Conservation (phyloP, 1,140 invertebrate genomes). For the Ditylenchus dipsaci region DNA sequence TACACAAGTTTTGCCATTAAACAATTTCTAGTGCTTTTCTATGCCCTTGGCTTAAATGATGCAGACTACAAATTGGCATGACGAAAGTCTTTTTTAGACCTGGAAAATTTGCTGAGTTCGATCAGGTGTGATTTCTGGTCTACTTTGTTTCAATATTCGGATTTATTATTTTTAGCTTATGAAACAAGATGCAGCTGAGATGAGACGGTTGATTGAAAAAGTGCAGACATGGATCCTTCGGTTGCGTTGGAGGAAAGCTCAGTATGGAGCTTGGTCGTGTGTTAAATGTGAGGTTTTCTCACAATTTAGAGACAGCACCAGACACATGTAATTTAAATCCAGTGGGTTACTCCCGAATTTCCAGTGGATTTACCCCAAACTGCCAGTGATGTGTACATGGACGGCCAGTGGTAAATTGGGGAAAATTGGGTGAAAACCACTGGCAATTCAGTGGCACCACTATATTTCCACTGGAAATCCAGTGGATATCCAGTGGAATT, state of each 20-base stretch:
- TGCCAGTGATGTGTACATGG: too few species aligned
- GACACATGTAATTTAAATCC: too few species aligned
- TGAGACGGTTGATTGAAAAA: constrained; percentile 30
- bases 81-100: constrained; percentile 94
- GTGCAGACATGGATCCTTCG: constrained; percentile 29
- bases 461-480: too few species aligned
- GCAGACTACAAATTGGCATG: constrained; percentile 89
- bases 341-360: too few species aligned
- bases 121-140: constrained; percentile 62
- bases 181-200: constrained; percentile 19
- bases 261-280: constrained; percentile 29
- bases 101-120: constrained; percentile 93
- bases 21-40: constrained; percentile 68
- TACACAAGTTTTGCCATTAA: constrained; percentile 8
- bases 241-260: constrained; percentile 33
- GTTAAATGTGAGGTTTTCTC: too few species aligned
- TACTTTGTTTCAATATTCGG: not conserved
- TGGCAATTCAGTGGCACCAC: too few species aligned
- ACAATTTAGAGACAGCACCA: too few species aligned
- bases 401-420: too few species aligned
- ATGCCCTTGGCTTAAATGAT: constrained; percentile 83
- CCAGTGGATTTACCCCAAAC: too few species aligned
- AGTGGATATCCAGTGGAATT: too few species aligned
- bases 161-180: constrained; percentile 22
- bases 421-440: too few species aligned